Conservation (phyloP, 2,113 vertebrate genomes). For the Rhadina sibilatrix region DNA sequence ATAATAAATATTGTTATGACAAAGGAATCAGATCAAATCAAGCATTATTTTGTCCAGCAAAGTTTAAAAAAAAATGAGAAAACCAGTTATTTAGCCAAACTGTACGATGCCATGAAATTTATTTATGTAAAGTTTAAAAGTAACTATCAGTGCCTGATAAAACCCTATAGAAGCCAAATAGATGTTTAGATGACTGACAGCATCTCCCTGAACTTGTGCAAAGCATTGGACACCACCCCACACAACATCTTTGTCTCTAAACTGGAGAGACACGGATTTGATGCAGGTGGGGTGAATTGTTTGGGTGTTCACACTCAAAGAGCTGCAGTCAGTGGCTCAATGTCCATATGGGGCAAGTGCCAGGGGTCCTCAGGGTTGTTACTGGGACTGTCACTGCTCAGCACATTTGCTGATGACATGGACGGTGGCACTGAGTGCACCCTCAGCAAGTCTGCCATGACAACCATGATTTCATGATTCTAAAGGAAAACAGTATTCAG, state of each 20-base stretch:
- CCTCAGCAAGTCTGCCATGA: neutral
- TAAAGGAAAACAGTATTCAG: neutral
- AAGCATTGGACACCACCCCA: neutral
- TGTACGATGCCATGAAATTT: neutral
- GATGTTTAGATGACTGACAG: neutral
- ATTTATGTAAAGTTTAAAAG: neutral
- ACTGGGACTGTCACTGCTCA: neutral
- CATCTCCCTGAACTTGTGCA: neutral
- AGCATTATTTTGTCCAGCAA: neutral
- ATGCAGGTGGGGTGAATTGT: neutral
- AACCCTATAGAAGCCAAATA: neutral
- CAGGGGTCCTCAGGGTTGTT: accelerated
- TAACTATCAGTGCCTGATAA: neutral
- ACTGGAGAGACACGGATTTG: neutral
- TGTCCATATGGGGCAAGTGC: neutral
- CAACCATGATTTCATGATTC: neutral
- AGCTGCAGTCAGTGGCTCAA: neutral
- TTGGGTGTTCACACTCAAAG: neutral
- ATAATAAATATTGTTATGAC: neutral
- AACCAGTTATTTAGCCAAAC: neutral
- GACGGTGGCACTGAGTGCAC: neutral
- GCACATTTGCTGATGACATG: neutral
- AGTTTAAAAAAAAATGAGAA: neutral
- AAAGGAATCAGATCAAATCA: neutral
- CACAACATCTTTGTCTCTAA: neutral